Evolutionary conservation across 2,797 vertebrate species (phyloP), one percentile per base, ranked within the genome.

Genomic region (Gallinago solitaria): DNA sequence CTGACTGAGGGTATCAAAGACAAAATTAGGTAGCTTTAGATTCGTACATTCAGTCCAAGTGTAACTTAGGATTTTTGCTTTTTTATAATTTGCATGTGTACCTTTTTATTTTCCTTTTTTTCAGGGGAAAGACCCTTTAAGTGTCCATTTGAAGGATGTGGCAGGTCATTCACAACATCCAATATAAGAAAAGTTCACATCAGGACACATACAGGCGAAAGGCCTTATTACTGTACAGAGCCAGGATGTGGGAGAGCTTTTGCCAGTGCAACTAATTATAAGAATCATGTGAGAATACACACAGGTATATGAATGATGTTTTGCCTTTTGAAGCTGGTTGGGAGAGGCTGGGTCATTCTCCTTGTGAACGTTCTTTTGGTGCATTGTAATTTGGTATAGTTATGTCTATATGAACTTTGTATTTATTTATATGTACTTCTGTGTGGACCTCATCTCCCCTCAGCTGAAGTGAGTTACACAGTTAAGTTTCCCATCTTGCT

Each of bases 141-240:
- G 94, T 99, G 99, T 96, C 99, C 99, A 1, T 98, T 99, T 33
- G 99, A 99, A 96, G 99, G 99, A 95, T 99, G 99, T 13, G 99
- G 99, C 89, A 98, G 99, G 68, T 99, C 99, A 12, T 99, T 99
- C 95, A 99, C 99, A 96, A 99, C 99, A 73, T 99, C 99, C 85
- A 99, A 99, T 98, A 99, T 99, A 96, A 99, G 99, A 51, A 99
- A 99, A 96, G 99, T 99, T 89, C 99, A 99, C 96, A 99, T 99
- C 97, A 98, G 99, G 78, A 99, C 99, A n/a, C 99, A 99, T 94
- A 99, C 99, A 4, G 99, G 99, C 8, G 99, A 99, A 98, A 98
- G 99, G 89, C 99, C 99, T 2, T 99, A 99, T 95, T 99, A 99
- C 97, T 99, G 99, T 97, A 99, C 99, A 23, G 99, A 99, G 96